Percentiles rank a stretch among this genome's conserved stretches.
Evolutionary conservation across 2,113 vertebrate species (phyloP).

Genomic region (Gadus chalcogrammus): DNA sequence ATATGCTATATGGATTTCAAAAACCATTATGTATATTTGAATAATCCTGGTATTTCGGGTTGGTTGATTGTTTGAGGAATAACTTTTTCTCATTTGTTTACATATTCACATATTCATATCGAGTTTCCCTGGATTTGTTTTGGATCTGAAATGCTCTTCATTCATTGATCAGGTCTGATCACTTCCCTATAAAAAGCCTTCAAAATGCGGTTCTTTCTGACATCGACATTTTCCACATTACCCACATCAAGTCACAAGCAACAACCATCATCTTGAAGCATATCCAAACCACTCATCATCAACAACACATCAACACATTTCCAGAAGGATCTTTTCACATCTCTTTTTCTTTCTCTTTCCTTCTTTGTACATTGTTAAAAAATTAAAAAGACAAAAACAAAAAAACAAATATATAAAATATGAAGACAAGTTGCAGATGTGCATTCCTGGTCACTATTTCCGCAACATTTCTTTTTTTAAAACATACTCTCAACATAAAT

Average conservation of each 20-base stretch:
- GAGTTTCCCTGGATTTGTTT: neutral
- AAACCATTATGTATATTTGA: too few species aligned
- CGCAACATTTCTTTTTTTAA: slow-evolving; percentile 3
- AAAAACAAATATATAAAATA: slow-evolving; percentile 64
- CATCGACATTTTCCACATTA: too few species aligned
- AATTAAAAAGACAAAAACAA: slow-evolving; percentile 4
- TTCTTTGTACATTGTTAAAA: slow-evolving; percentile 45
- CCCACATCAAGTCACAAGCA: neutral
- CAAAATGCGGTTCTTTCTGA: neutral
- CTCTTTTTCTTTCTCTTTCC: slow-evolving; percentile 17
- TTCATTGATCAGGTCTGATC: neutral
- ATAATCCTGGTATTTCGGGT: too few species aligned
- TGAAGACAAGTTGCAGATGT: slow-evolving; percentile 51
- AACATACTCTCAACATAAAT: slow-evolving; percentile 13
- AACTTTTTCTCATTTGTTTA: neutral
- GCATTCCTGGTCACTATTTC: slow-evolving; percentile 61
- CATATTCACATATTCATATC: neutral
- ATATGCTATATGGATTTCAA: too few species aligned
- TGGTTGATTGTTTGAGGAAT: too few species aligned
- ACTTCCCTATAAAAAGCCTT: neutral
- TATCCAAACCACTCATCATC: slow-evolving; percentile 13
- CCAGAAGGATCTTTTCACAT: slow-evolving; percentile 14
- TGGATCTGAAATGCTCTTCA: slow-evolving; percentile 11
- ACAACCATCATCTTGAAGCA: slow-evolving; percentile 22
- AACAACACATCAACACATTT: slow-evolving; percentile 30